Evolutionary conservation across 2,113 vertebrate species (phyloP).

Genomic region (Laterallus jamaicensis): DNA sequence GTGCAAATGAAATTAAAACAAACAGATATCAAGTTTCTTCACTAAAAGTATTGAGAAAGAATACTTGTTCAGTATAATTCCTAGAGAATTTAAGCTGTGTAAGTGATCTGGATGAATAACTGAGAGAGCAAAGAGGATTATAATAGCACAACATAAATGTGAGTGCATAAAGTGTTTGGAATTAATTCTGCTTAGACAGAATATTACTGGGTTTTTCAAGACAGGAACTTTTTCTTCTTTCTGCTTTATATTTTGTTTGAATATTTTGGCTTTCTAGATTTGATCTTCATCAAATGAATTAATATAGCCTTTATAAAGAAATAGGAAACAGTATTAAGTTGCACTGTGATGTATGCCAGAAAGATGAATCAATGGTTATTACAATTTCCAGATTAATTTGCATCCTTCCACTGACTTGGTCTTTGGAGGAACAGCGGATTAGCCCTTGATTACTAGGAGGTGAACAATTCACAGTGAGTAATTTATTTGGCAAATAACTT

Average conservation of each 20-base stretch:
- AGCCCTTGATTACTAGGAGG: constrained; percentile 22
- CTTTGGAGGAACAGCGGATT: constrained; percentile 41
- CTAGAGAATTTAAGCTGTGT: neutral
- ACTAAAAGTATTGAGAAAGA: neutral
- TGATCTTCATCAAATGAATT: neutral
- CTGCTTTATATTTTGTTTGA: neutral
- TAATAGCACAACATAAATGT: neutral
- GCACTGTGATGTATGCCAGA: neutral
- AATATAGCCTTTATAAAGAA: neutral
- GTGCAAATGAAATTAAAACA: constrained; percentile 17
- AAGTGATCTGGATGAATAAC: neutral
- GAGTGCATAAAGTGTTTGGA: neutral
- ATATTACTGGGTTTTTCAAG: neutral
- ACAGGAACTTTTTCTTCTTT: neutral
- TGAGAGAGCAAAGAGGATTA: constrained; percentile 18
- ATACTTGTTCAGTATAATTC: neutral
- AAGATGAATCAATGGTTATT: constrained; percentile 2
- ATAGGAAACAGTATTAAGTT: neutral
- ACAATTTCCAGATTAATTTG: constrained; percentile 20
- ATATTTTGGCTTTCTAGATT: neutral
- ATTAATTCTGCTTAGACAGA: neutral
- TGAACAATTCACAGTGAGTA: constrained; percentile 52
- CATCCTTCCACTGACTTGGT: neutral
- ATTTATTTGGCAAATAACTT: constrained; percentile 46
- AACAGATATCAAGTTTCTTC: neutral